Conservation (phyloP, 2,888 invertebrate species). For the Globia sparganii region DNA sequence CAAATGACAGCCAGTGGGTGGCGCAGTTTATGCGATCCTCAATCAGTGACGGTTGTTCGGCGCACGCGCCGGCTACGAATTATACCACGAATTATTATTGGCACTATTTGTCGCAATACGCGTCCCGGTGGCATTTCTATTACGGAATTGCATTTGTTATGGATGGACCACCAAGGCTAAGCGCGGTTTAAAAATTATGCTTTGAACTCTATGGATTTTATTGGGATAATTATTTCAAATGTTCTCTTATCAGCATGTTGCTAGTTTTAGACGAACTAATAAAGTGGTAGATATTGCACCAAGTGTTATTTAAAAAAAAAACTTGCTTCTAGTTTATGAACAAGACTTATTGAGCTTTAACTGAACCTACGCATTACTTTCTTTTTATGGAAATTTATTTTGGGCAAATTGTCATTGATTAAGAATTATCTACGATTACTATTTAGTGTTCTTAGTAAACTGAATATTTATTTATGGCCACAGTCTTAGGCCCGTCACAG, state of each 20-base stretch:
- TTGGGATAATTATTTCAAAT: conserved; percentile 17
- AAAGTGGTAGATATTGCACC: background rate
- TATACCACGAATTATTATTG: conserved; percentile 83
- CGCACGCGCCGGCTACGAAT: conserved; percentile 84
- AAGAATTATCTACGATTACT: conserved; percentile 36
- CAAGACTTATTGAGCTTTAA: background rate
- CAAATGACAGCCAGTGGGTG: conserved; percentile 84
- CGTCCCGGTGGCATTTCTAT: conserved; percentile 72
- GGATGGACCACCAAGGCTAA: conserved; percentile 70
- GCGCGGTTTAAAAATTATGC: conserved; percentile 35
- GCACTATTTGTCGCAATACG: conserved; percentile 81
- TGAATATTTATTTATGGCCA: conserved; percentile 71
- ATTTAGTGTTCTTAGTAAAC: conserved; percentile 64
- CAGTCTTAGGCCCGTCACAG: conserved; percentile 72
- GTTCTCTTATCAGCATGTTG: background rate
- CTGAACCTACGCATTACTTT: conserved; percentile 17
- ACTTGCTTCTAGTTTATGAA: background rate
- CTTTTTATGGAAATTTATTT: conserved; percentile 10
- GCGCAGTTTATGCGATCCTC: conserved; percentile 82
- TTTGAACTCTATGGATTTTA: conserved; percentile 21
- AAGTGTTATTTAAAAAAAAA: background rate
- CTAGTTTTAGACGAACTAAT: background rate
- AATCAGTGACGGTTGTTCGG: conserved; percentile 84
- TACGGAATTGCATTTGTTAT: conserved; percentile 65
- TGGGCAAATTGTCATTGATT: conserved; percentile 38